Percentiles rank a stretch among this genome's conserved stretches.
Evolutionary conservation across 2,888 invertebrate species (phyloP).

Genomic region (Neria commutata): DNA sequence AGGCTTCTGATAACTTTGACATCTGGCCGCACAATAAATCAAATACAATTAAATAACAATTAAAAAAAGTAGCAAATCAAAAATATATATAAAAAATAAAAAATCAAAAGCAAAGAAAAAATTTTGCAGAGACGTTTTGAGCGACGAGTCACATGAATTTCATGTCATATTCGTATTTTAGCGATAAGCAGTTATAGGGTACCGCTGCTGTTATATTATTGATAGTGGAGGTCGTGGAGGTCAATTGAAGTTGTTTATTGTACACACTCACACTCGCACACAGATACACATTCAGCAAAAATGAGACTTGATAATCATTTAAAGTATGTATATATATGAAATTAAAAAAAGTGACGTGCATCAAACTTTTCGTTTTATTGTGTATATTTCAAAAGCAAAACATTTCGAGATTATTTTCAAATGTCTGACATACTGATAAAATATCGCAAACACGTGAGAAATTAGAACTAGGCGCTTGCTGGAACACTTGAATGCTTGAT

Average conservation of each 20-base stretch:
- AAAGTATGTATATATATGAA: too few species aligned
- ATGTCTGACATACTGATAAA: too few species aligned
- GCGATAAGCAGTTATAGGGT: background rate
- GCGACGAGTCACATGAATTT: background rate
- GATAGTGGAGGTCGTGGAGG: background rate
- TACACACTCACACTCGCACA: background rate
- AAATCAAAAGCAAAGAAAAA: background rate
- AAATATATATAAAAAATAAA: background rate
- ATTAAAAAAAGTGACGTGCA: too few species aligned
- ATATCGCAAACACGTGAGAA: too few species aligned
- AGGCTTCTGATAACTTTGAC: too few species aligned
- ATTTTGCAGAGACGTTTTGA: background rate
- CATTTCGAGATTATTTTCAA: too few species aligned
- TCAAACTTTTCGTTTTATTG: too few species aligned
- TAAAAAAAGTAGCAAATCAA: background rate
- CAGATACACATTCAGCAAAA: too few species aligned
- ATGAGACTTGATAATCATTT: too few species aligned
- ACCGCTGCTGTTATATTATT: background rate
- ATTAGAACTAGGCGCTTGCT: too few species aligned
- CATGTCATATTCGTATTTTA: background rate
- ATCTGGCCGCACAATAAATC: background rate
- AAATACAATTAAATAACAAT: background rate
- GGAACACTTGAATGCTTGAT: too few species aligned
- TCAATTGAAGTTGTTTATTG: background rate
- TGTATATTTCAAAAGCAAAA: too few species aligned